Conservation (phyloP, 2,113 vertebrate species). For the Cranoglanis bouderius region DNA sequence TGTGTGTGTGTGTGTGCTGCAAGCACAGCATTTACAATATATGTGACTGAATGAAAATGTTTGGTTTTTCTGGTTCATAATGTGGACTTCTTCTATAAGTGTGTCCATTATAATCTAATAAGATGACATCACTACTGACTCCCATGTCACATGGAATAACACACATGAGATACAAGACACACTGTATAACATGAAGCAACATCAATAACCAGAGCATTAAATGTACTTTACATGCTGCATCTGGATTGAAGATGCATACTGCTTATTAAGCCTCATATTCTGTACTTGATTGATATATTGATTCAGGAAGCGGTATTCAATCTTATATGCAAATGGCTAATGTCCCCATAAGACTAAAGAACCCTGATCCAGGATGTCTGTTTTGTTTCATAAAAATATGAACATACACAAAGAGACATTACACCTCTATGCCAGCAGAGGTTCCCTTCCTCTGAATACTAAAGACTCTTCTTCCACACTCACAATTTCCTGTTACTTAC, state of each 20-base stretch:
- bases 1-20: background rate
- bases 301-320: background rate
- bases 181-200: background rate
- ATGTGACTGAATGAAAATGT: constrained; percentile 6
- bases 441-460: background rate
- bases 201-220: background rate
- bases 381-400: background rate
- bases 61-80: background rate
- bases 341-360: background rate
- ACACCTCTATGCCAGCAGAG: background rate
- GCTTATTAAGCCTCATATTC: background rate
- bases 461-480: background rate
- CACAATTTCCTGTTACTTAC: background rate
- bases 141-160: background rate
- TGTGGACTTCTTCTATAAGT: background rate
- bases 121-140: background rate
- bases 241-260: background rate
- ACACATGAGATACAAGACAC: background rate
- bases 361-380: background rate
- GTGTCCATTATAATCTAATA: background rate
- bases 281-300: background rate
- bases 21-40: constrained; percentile 23
- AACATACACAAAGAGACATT: background rate
- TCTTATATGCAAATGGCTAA: background rate
- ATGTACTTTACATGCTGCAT: background rate